Evolutionary conservation across 2,888 invertebrate species (phyloP).

Genomic region (Agrenia bidenticulata): DNA sequence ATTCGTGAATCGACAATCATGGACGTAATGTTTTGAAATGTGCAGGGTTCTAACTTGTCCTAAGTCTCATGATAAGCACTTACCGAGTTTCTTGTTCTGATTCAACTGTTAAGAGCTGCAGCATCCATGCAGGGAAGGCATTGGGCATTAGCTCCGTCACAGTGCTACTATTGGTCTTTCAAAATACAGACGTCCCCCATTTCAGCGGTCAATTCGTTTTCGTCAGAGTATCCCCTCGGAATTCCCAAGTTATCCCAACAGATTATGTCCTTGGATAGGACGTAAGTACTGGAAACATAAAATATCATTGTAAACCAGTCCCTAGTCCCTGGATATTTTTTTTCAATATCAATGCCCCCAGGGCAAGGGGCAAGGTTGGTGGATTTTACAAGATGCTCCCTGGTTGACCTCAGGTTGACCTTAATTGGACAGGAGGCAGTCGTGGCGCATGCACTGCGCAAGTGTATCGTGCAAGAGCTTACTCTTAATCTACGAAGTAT

Average conservation of each 20-base stretch:
- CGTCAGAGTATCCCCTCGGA: slow-evolving; percentile 54
- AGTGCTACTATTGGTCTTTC: slow-evolving; percentile 62
- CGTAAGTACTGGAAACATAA: slow-evolving; percentile 27
- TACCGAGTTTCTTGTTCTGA: slow-evolving; percentile 54
- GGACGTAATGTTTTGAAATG: no score
- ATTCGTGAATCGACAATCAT: no score
- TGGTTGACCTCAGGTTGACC: slow-evolving; percentile 58
- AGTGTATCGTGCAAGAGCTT: no score
- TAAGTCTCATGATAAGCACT: no score
- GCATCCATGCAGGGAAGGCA: slow-evolving; percentile 95
- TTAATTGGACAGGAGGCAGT: no score
- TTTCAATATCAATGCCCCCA: neutral
- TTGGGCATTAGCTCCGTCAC: slow-evolving; percentile 69
- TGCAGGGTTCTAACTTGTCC: no score
- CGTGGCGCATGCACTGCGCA: no score
- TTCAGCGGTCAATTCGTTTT: slow-evolving; percentile 59
- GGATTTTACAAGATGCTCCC: slow-evolving; percentile 56
- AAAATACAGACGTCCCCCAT: slow-evolving; percentile 57
- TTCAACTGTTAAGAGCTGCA: slow-evolving; percentile 72
- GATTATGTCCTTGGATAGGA: slow-evolving; percentile 48
- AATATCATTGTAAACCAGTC: neutral
- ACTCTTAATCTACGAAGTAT: no score
- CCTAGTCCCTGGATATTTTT: no score
- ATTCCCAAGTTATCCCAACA: slow-evolving; percentile 19
- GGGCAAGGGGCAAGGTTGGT: neutral